phyloP scores from a whole-genome alignment of 30 jellyfish, hydroid and myxozoan genomes.

The Mastigias papua region DNA sequence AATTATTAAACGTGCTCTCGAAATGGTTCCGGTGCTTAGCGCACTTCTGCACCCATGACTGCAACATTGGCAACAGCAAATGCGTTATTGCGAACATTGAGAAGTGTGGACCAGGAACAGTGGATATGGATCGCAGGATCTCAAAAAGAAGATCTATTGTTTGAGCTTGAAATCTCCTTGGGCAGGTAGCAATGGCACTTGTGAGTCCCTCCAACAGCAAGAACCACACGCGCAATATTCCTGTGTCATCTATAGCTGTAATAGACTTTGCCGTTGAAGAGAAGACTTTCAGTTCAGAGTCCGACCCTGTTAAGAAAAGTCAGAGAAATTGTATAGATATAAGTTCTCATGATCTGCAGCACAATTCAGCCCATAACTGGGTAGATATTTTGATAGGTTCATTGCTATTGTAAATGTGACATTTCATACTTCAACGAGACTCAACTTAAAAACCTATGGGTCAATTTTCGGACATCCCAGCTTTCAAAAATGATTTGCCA shows the following conservation, averaged over 20 bases:
- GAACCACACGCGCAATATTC: conserved; percentile 98
- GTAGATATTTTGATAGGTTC: too few relatives aligned
- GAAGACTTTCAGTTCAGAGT: conserved; percentile 59
- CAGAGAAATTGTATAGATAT: neutral
- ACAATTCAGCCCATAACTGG: too few relatives aligned
- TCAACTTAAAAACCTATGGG: too few relatives aligned
- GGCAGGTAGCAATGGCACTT: conserved; percentile 87
- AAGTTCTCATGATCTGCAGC: too few relatives aligned
- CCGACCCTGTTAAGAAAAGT: conserved; percentile 54
- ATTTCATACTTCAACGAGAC: too few relatives aligned
- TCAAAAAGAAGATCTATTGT: conserved; percentile 89
- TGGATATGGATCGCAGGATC: conserved; percentile 87
- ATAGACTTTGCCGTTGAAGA: conserved; percentile 91
- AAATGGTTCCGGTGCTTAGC: conserved; percentile 77
- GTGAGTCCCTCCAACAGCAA: conserved; percentile 93
- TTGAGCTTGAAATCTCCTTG: conserved; percentile 89
- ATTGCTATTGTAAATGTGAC: too few relatives aligned
- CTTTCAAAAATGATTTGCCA: too few relatives aligned
- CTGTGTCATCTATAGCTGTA: conserved; percentile 97
- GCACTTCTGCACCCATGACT: conserved; percentile 95
- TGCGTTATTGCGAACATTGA: conserved; percentile 95
- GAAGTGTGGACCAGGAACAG: conserved; percentile 99
- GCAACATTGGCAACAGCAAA: conserved; percentile 94
- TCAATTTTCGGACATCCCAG: too few relatives aligned
- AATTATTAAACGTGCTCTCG: conserved; percentile 87